Base-by-base conservation (phyloP, 2,113 vertebrate species). In the Elaphurus davidianus region DNA sequence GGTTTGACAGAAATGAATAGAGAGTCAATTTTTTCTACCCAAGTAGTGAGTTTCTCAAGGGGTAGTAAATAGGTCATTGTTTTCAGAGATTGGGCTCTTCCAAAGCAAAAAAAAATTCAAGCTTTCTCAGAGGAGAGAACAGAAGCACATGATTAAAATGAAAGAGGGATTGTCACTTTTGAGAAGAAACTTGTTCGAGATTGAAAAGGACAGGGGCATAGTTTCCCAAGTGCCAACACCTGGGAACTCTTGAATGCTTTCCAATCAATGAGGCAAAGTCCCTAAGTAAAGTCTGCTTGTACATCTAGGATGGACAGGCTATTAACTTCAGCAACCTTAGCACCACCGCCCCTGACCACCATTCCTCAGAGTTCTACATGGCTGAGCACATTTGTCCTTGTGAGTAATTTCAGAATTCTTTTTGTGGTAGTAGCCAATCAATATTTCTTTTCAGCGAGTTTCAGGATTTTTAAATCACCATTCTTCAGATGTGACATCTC, bases 391-490 rank as follows among this genome's bases (percentile, higher is more conserved):
- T 96, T 92, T 95, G 6, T 76, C 74, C 88, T 74, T 83, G 9
- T 1, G 62, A n/a, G 4, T 76, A 50, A 30, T n/a, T 50, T 50
- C 94, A 74, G 30, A 97, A 93, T 97, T 87, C 86, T 95, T 19
- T 27, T 67, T 33, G 76, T 47, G 19, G 2, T 25, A 86, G 5
- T 54, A 59, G 78, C 21, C 13, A 76, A 96, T 55, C 55, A 30
- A 27, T 62, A 87, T 59, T 83, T 98, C 43, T 96, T 50, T 96
- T 0, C 0, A 81, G 50, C 30, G 14, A 47, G 7, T 45, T 93
- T 60, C 11, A 67, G 7, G 2, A 90, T 67, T 28, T 92, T 96
- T 86, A 97, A 98, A 97, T 93, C 43, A 82, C 33, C 4, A 59
- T 76, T 62, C n/a, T 15, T 81, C 89, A 85, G 28, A 86, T 85